Conservation (phyloP, 2,888 invertebrate species). For the Podabrus alpinus region DNA sequence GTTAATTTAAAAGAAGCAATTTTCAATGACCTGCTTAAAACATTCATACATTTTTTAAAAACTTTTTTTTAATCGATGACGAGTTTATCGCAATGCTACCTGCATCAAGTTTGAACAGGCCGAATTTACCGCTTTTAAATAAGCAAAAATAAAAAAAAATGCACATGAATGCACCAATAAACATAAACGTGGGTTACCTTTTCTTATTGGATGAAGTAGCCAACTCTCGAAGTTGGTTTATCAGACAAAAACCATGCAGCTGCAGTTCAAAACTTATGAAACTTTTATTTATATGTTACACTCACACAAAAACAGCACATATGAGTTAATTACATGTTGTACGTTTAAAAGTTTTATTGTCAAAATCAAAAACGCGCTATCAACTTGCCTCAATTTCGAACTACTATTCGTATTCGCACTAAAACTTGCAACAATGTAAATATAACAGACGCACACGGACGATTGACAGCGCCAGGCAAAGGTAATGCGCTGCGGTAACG, state of each 20-base stretch:
- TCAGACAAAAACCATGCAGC: slow-evolving; percentile 1
- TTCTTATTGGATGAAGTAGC: not conserved
- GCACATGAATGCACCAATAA: not conserved
- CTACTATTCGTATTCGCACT: slow-evolving; percentile 1
- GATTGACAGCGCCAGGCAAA: slow-evolving; percentile 26
- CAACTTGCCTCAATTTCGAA: not conserved
- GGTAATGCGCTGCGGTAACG: slow-evolving; percentile 29
- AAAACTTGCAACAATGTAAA: slow-evolving; percentile 3
- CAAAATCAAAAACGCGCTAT: not conserved
- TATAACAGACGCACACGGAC: slow-evolving; percentile 20
- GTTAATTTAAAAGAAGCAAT: too few species aligned
- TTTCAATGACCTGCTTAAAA: not conserved
- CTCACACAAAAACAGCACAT: not conserved
- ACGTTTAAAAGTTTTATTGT: not conserved
- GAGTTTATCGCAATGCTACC: not conserved
- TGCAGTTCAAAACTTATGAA: not conserved
- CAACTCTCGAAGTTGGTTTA: not conserved
- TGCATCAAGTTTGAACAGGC: not conserved
- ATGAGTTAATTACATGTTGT: not conserved
- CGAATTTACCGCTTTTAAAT: not conserved
- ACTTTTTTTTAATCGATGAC: not conserved
- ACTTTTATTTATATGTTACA: not conserved
- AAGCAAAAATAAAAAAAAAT: not conserved
- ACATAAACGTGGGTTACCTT: not conserved
- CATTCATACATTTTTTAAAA: not conserved